Evolutionary conservation across 1,140 invertebrate genomes (phyloP), one percentile per base, ranked within the genome.

Genomic region (Dryas iulia): DNA sequence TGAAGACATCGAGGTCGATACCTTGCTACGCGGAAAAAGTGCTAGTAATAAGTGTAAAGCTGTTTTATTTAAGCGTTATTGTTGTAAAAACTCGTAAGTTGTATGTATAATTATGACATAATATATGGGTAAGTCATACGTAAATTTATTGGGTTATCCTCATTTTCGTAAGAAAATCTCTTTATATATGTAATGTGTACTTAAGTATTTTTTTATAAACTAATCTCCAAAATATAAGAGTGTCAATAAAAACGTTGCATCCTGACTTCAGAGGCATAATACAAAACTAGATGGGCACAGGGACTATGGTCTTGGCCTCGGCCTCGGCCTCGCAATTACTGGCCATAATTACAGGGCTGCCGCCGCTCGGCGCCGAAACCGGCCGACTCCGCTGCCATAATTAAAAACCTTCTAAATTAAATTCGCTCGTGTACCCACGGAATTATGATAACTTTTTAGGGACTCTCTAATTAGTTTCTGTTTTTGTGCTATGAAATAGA

Each of bases 351-450:
- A 91, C 83, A 91, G 89, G 86, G 84, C 86, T 79, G 76, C 78
- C 59, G 81, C 81, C 83, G 85, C 76, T 77, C 86, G 86, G 86
- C 88, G 86, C 88, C 88, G 74, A 88, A 87, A 87, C 86, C 82
- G 77, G 75, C 81, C 82, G 81, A 73, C 79, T 79, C 73, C 64
- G 74, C 86, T 74, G 83, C 78, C 83, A 82, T 91, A 91, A 91
- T 91, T 91, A 91, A 91, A 91, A 91, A 89, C 81, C 85, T 79
- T 91, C 87, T 81, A 88, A 91, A 91, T 91, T 89, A 89, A 91
- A 91, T 91, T 91, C 85, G 89, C 89, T 89, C 81, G 84, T 89
- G 81, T 89, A 81, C 71, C 74, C 74, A 76, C 81, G 81, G 82
- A 81, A 83, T 90, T 90, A 89, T 87, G 85, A 88, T 88, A 86